Evolutionary conservation across 2,797 vertebrate genomes (phyloP).

Genomic region (Pyrocephalus nanus): DNA sequence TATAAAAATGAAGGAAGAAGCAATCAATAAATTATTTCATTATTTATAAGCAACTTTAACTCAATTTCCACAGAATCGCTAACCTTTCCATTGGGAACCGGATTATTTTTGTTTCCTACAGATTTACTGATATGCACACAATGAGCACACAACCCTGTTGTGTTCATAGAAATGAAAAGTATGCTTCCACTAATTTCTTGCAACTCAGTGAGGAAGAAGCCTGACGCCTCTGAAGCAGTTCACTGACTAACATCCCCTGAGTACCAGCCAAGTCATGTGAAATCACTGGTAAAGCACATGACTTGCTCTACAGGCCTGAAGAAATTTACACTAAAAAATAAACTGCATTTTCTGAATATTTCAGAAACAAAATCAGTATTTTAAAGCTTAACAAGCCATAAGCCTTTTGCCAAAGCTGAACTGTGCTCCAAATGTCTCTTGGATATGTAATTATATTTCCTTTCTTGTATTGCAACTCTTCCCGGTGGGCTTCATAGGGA

Average conservation of each 20-base stretch:
- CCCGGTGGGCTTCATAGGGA: neutral
- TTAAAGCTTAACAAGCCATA: neutral
- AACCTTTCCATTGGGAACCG: neutral
- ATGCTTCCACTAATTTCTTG: neutral
- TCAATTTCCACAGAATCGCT: neutral
- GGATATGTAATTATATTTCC: neutral
- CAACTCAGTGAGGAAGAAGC: neutral
- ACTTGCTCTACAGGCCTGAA: neutral
- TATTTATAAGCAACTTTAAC: neutral
- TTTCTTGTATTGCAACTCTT: neutral
- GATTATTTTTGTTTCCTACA: neutral
- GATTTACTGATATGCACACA: neutral
- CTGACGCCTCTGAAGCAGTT: neutral
- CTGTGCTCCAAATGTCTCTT: neutral
- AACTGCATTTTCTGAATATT: neutral
- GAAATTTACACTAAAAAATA: neutral
- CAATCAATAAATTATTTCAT: neutral
- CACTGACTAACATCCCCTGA: neutral
- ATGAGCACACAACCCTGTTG: neutral
- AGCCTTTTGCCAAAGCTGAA: conserved; percentile 9
- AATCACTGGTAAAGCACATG: neutral
- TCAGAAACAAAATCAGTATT: neutral
- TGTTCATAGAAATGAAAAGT: neutral
- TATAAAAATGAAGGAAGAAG: neutral
- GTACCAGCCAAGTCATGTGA: neutral